phyloP scores from a whole-genome alignment of 2,797 vertebrate genomes.

The Chanos chanos region DNA sequence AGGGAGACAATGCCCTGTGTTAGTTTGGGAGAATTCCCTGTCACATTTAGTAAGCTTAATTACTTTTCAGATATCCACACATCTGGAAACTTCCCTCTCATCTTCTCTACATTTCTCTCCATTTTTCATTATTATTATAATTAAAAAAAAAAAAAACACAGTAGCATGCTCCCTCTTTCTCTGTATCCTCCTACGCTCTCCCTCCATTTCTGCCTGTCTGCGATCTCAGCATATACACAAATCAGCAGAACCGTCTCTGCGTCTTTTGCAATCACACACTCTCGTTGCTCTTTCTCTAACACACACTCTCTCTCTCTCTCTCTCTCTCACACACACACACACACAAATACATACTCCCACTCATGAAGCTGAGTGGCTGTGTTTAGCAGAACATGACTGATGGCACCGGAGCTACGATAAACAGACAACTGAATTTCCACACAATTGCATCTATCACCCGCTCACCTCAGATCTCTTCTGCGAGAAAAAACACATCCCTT shows the following conservation, averaged over 20 bases:
- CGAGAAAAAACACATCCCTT: too few species aligned
- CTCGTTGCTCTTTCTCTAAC: not conserved
- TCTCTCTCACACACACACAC: conserved; percentile 4
- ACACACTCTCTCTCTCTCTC: not conserved
- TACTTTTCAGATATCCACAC: conserved; percentile 16
- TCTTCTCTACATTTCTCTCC: not conserved
- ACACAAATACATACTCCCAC: conserved; percentile 4
- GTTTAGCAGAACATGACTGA: too few species aligned
- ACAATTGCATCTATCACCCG: too few species aligned
- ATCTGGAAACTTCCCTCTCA: conserved; percentile 8
- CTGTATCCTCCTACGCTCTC: conserved; percentile 5
- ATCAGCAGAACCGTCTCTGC: not conserved
- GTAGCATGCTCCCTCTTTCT: conserved; percentile 2
- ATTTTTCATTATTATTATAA: conserved; percentile 17
- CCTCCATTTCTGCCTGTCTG: not conserved
- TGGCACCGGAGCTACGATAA: too few species aligned
- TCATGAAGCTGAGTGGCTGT: too few species aligned
- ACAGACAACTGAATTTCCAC: too few species aligned
- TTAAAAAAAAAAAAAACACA: too few species aligned
- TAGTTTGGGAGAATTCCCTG: not conserved
- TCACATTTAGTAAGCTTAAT: conserved; percentile 24
- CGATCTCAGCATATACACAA: not conserved
- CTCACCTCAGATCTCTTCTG: too few species aligned
- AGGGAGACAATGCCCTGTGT: not conserved
- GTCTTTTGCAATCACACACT: not conserved